These are phyloP conservation scores for Pelvicachromis taeniatus DNA, from an alignment of 2,113 vertebrate genomes.

Conservation along the genomic window DNA sequence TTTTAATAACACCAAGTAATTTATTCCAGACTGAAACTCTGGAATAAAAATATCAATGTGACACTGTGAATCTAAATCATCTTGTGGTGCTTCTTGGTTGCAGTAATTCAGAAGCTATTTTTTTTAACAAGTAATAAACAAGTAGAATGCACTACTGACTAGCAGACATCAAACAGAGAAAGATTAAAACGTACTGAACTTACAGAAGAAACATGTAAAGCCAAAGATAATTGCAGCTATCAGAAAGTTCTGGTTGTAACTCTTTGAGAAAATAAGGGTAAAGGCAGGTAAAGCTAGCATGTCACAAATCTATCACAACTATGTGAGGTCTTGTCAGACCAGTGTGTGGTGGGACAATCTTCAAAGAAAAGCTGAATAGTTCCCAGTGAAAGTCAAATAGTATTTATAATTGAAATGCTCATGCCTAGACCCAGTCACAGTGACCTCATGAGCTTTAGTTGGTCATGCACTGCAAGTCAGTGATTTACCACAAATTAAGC, in stretches of 20 bases:
- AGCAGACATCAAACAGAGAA: neutral
- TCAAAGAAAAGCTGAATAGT: neutral
- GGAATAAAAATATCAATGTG: neutral
- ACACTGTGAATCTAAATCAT: neutral
- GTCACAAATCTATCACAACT: neutral
- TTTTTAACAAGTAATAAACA: neutral
- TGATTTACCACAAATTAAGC: neutral
- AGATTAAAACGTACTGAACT: neutral
- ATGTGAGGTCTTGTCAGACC: neutral
- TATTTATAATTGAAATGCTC: neutral
- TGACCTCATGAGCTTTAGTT: neutral
- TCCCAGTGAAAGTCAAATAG: neutral
- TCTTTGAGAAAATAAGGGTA: neutral
- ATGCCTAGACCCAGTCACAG: neutral
- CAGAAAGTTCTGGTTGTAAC: neutral
- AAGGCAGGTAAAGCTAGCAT: neutral
- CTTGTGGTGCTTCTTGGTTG: neutral
- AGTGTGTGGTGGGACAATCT: neutral
- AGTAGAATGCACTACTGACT: neutral
- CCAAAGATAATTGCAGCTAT: neutral
- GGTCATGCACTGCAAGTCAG: neutral
- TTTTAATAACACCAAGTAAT: neutral
- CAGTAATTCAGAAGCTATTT: neutral
- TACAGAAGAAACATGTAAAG: neutral
- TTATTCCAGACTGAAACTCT: neutral